Percentiles rank a stretch among this genome's conserved stretches.
phyloP scores from a whole-genome alignment of 2,113 vertebrate species.

The Polyodon spathula region DNA sequence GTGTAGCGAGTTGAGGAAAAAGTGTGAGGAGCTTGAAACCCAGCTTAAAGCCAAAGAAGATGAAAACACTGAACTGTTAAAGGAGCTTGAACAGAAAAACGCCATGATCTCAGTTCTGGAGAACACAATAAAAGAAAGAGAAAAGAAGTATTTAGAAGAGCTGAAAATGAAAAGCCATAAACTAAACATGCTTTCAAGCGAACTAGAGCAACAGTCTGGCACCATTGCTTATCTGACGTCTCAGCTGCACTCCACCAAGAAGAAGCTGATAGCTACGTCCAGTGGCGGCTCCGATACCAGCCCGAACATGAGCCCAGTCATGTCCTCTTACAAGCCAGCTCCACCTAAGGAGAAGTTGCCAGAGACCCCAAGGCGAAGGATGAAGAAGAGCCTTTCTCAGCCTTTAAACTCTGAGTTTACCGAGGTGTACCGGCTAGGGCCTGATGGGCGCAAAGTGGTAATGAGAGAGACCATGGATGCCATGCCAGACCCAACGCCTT shows the following conservation, averaged over 20 bases:
- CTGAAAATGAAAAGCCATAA: conserved; percentile 93
- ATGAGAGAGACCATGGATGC: conserved; percentile 78
- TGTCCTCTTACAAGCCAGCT: conserved; percentile 70
- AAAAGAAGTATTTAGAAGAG: conserved; percentile 93
- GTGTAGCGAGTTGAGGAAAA: conserved; percentile 68
- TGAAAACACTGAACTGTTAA: conserved; percentile 75
- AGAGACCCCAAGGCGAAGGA: conserved; percentile 71
- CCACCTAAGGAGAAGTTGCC: conserved; percentile 77
- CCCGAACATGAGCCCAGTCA: conserved; percentile 67
- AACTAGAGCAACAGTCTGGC: conserved; percentile 90
- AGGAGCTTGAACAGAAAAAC: conserved; percentile 86
- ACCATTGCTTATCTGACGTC: conserved; percentile 90
- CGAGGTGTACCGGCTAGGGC: conserved; percentile 79
- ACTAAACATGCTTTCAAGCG: conserved; percentile 76
- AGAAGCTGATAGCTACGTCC: conserved; percentile 64
- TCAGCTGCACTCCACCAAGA: conserved; percentile 87
- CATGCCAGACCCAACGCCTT: conserved; percentile 94
- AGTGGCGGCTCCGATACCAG: conserved; percentile 67
- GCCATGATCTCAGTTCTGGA: conserved; percentile 85
- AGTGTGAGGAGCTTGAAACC: conserved; percentile 83
- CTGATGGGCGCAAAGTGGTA: conserved; percentile 73
- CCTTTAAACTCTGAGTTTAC: conserved; percentile 87
- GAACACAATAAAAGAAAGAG: conserved; percentile 83
- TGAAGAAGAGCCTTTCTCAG: conserved; percentile 94
- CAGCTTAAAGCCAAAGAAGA: conserved; percentile 79